A percentile compares a stretch with the other conserved stretches of the same genome.
phyloP scores from a whole-genome alignment of 2,888 invertebrate genomes.

The Thecocarcelia acutangulata region DNA sequence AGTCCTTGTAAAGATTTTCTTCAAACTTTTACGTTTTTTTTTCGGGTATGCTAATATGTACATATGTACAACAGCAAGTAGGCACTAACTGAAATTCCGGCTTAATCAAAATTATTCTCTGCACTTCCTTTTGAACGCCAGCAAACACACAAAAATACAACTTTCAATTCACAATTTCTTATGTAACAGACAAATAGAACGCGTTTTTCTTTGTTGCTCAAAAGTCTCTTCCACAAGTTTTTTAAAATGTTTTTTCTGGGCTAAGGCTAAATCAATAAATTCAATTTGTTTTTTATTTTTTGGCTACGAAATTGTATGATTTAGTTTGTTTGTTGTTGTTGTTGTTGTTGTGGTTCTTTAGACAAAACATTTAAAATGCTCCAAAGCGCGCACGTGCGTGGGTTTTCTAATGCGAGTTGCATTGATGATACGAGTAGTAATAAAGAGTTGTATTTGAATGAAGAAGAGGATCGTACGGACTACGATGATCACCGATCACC shows the following conservation, averaged over 20 bases:
- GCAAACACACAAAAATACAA: too few relatives aligned
- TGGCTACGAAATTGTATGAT: slow-evolving; percentile 3
- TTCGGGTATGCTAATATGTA: too few relatives aligned
- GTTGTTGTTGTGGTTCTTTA: not conserved
- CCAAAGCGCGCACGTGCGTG: slow-evolving; percentile 56
- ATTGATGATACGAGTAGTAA: slow-evolving; percentile 35
- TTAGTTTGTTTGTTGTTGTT: too few relatives aligned
- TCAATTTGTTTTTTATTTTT: slow-evolving; percentile 14
- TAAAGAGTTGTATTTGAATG: not conserved
- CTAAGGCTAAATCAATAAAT: slow-evolving; percentile 35
- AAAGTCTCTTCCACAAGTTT: not conserved
- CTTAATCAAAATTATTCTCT: too few relatives aligned
- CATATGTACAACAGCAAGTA: too few relatives aligned
- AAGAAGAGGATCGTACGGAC: slow-evolving; percentile 23
- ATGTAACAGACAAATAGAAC: too few relatives aligned
- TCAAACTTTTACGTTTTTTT: too few relatives aligned
- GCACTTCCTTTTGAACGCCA: too few relatives aligned
- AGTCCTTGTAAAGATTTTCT: too few relatives aligned
- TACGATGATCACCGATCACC: too few relatives aligned
- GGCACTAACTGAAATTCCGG: too few relatives aligned
- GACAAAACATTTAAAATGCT: slow-evolving; percentile 34
- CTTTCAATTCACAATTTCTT: too few relatives aligned
- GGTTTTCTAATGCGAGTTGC: slow-evolving; percentile 53
- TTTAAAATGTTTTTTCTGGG: slow-evolving; percentile 1
- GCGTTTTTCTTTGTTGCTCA: not conserved